Base-by-base conservation (phyloP, 2,888 invertebrate genomes). In the Crematogaster levior region DNA sequence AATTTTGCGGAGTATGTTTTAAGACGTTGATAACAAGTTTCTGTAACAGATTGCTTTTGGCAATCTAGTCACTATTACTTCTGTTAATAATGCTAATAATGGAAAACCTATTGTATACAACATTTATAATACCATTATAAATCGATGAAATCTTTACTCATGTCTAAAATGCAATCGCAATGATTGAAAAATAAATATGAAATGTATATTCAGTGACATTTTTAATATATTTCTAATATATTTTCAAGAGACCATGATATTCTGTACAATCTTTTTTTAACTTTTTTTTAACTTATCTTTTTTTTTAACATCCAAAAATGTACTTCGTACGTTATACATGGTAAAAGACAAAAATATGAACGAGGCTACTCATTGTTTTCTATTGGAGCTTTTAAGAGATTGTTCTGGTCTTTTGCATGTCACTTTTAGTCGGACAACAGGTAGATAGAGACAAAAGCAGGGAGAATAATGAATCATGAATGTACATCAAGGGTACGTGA, bases 381-480 rank as follows among this genome's bases (percentile, higher is more conserved):
- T 61, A 81, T 82, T 56, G 21, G 5, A 66, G 73, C 61, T 81
- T 83, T 82, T 85, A 77, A 63, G 75, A 81, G 81, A 88, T 81
- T 80, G 73, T 73, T 75, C 40, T 30, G 21, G 34, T 21, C 34
- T 61, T 10, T 53, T n/a, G 48, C 51, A 7, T 37, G 34, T n/a
- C 65, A 72, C 80, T 75, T 53, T 84, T 68, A n/a, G 27, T 51
- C 51, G 48, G 51, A 63, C 63, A 72, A 80, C 46, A 56, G 34
- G 5, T 18, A 2, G 30, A 7, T 37, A 58, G 21, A 72, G 66
- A 18, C 18, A 56, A 53, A 73, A 37, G 63, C 46, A 61, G 21
- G 21, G 46, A 58, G 63, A 84, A 77, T 83, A 87, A 83, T 73
- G 88, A 82, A 70, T 70, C 81, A 27, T 27, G 77, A 43, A 21